Evolutionary conservation across 2,888 invertebrate species (phyloP), one percentile per base, ranked within the genome.

Genomic region (Netelia inedita): DNA sequence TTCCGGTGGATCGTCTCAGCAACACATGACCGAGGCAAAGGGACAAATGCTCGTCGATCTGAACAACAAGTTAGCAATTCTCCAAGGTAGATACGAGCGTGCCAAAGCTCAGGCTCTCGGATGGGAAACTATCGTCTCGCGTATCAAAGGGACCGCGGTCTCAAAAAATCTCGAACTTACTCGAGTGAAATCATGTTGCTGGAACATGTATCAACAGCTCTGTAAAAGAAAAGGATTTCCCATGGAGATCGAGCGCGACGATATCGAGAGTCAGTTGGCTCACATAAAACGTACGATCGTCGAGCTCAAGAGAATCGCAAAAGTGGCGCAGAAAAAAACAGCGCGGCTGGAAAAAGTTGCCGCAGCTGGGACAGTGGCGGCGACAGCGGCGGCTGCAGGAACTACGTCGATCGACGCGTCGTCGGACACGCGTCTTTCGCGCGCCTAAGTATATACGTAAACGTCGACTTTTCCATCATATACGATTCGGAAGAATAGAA

Each of bases 121-220:
- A 88, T 96, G 96, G 95, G 96, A 96, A 91, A 91, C 94, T 2
- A 94, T 95, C 0, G 94, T 96, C 0, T 94, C 95, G 79, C 94
- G 95, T 19, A 94, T 96, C 78, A 96, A 96, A 89, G 95, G 95
- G 82, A 95, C 95, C 0, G 94, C 95, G 0, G 95, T 95, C 0
- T 92, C 91, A 11, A 94, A 95, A 8, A 95, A 95, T 89, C 94
- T 95, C 80, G 95, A 96, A 78, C 91, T 95, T n/a, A 94, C 95
- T 66, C 94, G 95, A 90, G 95, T 96, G 10, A 94, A 94, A 50
- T 87, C 94, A 0, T 95, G 95, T 43, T 95, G 95, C 63, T 95
- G 96, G 95, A 95, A 95, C 84, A 93, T 96, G 14, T 96, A 96
- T 92, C 94, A 94, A 71, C 95, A 96, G 92, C 95, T 96, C 87